A percentile compares a stretch with the other conserved stretches of the same genome.
Evolutionary conservation across 2,888 invertebrate genomes (phyloP).

Genomic region (Oscheius sp.): DNA sequence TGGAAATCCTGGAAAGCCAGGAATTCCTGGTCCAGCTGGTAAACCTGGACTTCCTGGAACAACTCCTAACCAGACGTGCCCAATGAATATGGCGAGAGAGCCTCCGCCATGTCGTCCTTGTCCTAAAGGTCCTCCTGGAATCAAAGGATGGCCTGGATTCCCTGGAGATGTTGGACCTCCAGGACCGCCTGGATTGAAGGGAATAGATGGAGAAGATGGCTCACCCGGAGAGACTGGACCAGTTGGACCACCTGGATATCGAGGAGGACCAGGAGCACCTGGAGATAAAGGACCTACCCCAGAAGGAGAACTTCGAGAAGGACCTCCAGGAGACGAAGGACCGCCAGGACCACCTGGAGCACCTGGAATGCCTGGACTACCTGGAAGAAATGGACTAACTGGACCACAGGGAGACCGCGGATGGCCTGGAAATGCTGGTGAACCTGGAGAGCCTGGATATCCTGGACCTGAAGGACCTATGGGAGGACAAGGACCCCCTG

Average conservation of each 20-base stretch:
- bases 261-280: slow-evolving; percentile 68
- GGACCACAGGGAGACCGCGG: slow-evolving; percentile 58
- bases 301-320: slow-evolving; percentile 60
- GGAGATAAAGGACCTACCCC: slow-evolving; percentile 70
- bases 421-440: slow-evolving; percentile 66
- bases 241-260: slow-evolving; percentile 58
- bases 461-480: slow-evolving; percentile 66
- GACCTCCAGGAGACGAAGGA: slow-evolving; percentile 69
- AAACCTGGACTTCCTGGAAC: slow-evolving; percentile 66
- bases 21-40: slow-evolving; percentile 61
- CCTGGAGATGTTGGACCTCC: slow-evolving; percentile 67
- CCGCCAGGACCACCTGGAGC: slow-evolving; percentile 68
- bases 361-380: slow-evolving; percentile 66
- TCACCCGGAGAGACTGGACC: slow-evolving; percentile 63
- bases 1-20: slow-evolving; percentile 66
- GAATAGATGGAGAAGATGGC: slow-evolving; percentile 68
- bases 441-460: slow-evolving; percentile 66
- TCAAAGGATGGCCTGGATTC: slow-evolving; percentile 70
- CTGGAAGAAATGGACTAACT: slow-evolving; percentile 67
- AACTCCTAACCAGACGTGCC: slow-evolving; percentile 70
- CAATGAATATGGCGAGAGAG: slow-evolving; percentile 62
- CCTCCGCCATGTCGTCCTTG: slow-evolving; percentile 70
- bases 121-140: slow-evolving; percentile 62
- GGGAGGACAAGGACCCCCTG: slow-evolving; percentile 49
- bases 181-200: slow-evolving; percentile 67